Conservation (phyloP, 2,797 vertebrate species). For the Gymnopithys bicolor region DNA sequence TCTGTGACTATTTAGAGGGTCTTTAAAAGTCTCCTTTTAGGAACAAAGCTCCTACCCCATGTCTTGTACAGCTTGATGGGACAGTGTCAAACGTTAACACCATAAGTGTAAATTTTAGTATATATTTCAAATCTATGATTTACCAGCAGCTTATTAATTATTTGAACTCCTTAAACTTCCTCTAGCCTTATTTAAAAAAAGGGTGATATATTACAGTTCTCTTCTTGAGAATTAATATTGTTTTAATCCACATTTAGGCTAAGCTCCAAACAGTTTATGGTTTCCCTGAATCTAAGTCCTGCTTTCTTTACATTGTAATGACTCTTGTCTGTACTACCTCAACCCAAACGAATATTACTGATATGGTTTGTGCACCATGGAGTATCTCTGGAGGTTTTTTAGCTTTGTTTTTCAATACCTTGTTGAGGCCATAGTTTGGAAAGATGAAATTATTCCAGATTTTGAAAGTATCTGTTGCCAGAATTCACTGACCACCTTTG, state of each 20-base stretch:
- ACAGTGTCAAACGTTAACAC: fast-evolving
- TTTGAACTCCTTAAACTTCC: not conserved
- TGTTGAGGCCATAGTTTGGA: not conserved
- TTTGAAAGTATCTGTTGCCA: not conserved
- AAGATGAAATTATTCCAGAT: not conserved
- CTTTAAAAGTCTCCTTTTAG: not conserved
- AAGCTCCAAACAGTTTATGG: not conserved
- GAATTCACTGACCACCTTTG: not conserved
- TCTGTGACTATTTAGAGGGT: not conserved
- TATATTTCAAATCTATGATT: not conserved
- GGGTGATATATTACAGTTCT: not conserved
- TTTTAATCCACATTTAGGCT: not conserved
- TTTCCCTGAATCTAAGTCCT: not conserved
- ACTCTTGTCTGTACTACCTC: not conserved
- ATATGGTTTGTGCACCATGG: not conserved
- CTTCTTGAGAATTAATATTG: not conserved
- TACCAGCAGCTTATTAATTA: not conserved
- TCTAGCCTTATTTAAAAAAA: not conserved
- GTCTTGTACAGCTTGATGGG: not conserved
- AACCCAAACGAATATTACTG: not conserved
- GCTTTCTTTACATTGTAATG: not conserved
- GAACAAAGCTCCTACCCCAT: not conserved
- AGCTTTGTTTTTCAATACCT: not conserved
- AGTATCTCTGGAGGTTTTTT: not conserved
- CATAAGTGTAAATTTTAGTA: not conserved